Evolutionary conservation across 2,888 invertebrate species (phyloP).

Genomic region (Yponomeuta sedellus): DNA sequence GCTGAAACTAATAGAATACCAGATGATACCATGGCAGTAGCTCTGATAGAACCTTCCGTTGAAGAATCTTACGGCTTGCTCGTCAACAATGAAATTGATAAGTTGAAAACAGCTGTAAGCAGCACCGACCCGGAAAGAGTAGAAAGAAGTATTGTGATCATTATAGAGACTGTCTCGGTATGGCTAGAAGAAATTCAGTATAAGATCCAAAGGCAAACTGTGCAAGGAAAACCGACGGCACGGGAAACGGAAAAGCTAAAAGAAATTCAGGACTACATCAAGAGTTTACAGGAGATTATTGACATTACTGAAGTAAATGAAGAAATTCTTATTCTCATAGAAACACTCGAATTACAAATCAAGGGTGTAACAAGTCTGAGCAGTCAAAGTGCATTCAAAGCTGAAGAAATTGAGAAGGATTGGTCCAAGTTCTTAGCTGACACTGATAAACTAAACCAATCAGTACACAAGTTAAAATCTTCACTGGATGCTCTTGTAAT

Average conservation of each 20-base stretch:
- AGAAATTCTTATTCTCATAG: conserved; percentile 80
- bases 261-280: conserved; percentile 72
- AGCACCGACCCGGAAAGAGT: conserved; percentile 74
- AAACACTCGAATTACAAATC: conserved; percentile 79
- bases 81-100: conserved; percentile 77
- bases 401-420: conserved; percentile 77
- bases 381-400: conserved; percentile 53
- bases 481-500: conserved; percentile 75
- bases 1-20: conserved; percentile 36
- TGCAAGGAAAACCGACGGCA: conserved; percentile 35
- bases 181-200: conserved; percentile 92
- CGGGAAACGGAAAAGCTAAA: conserved; percentile 50
- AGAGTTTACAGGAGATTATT: conserved; percentile 78
- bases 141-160: conserved; percentile 83
- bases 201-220: conserved; percentile 75
- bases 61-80: conserved; percentile 67
- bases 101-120: conserved; percentile 76
- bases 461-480: conserved; percentile 65
- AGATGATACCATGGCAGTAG: conserved; percentile 51
- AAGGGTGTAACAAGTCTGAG: conserved; percentile 81
- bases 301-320: conserved; percentile 81
- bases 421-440: conserved; percentile 84
- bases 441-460: conserved; percentile 74
- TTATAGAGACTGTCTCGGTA: conserved; percentile 87
- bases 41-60: conserved; percentile 56